These are phyloP conservation scores for Amblyjoppa fuscipennis DNA, from an alignment of 2,888 invertebrate species.

Conservation along the genomic window DNA sequence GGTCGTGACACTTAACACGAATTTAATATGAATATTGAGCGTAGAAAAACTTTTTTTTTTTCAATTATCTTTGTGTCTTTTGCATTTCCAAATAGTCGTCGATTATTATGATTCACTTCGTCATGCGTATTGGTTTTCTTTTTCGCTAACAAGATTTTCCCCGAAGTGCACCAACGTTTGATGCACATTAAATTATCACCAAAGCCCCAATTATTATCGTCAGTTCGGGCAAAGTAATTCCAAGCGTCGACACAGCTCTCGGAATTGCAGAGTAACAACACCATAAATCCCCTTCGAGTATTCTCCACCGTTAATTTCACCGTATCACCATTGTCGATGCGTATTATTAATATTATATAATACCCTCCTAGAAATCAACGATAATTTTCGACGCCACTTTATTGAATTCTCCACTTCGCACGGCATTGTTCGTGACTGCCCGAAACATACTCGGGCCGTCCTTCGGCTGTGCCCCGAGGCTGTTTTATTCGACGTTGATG, in stretches of 20 bases:
- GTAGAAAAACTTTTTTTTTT: too few species aligned
- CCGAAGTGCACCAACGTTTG: not conserved
- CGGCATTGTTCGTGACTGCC: not conserved
- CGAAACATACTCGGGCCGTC: not conserved
- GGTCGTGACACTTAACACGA: not conserved
- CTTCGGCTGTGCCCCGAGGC: not conserved
- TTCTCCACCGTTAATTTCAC: not conserved
- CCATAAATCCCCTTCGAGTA: not conserved
- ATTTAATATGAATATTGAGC: too few species aligned
- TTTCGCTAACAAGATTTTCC: not conserved
- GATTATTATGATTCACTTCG: not conserved
- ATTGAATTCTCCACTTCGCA: not conserved
- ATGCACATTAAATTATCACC: not conserved
- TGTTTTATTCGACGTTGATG: constrained; percentile 5
- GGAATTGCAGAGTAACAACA: not conserved
- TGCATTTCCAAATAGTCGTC: not conserved
- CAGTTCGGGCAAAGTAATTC: not conserved
- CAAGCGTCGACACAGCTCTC: not conserved
- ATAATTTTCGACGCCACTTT: not conserved
- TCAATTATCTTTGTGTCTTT: too few species aligned
- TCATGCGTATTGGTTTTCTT: not conserved
- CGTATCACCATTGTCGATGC: not conserved
- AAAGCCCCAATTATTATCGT: not conserved
- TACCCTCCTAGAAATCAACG: not conserved
- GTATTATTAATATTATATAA: too few species aligned